Evolutionary conservation across 2,113 vertebrate genomes (phyloP), one percentile per base, ranked within the genome.

Genomic region (Mionectes macconnelli): DNA sequence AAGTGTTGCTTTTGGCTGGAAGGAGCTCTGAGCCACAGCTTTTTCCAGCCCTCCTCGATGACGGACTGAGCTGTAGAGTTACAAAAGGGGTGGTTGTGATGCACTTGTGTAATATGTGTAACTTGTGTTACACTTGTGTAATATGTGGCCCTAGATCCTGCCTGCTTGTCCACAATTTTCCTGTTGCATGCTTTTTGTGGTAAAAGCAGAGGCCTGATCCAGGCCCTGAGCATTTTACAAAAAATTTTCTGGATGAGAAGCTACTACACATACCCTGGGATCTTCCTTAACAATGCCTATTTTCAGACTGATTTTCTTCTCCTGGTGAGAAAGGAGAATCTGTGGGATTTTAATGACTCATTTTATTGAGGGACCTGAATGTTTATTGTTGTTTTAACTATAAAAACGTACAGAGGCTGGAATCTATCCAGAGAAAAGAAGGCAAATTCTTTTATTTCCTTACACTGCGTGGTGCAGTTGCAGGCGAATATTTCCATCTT

Each of bases 371-470:
- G 53, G 28, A 57, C 78, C 80, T 93, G 77, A 84, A 72, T 94
- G 73, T 92, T 95, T 96, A 60, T 84, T 94, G 72, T 93, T 95
- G 64, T 78, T 96, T 95, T 78, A 94, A 90, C 86, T 95, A 89
- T 84, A 83, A 96, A 93, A 96, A 89, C 6, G 8, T 72, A 89
- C 24, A 52, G 73, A 89, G 69, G 28, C 64, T 94, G 91, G 84
- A 93, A 92, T 81, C 60, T 44, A 75, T 80, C 84, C 91, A 92
- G 89, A 89, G 83, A 78, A 88, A 93, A 85, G 23, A 70, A 68
- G 16, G 30, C 2, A 0, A 72, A 84, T 91, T 95, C n/a, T 94
- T 95, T 87, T 88, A 81, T 87, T 95, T 94, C 83, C 33, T 90
- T 82, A 56, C 52, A 49, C 76, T 75, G 60, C 8, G 12, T 91